A percentile compares a stretch with the other conserved stretches of the same genome.
Conservation (phyloP, 2,113 vertebrate genomes). For the Burhinus oedicnemus region DNA sequence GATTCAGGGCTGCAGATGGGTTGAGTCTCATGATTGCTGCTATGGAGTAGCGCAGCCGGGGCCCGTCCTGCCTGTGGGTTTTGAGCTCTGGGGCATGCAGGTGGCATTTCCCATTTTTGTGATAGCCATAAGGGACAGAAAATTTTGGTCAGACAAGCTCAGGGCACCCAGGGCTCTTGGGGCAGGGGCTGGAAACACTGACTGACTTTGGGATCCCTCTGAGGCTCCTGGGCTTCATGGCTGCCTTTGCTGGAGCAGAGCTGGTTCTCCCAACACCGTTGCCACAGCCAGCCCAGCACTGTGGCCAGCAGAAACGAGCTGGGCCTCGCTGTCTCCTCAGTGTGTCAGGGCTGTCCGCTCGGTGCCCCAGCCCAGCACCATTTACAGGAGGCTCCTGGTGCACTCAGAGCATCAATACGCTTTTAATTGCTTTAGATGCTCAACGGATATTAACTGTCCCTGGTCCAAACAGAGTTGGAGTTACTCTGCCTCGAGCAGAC, state of each 20-base stretch:
- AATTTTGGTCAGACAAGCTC: background rate
- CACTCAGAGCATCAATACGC: fast-evolving
- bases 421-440: background rate
- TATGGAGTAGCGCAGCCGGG: fast-evolving
- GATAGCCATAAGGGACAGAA: background rate
- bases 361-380: background rate
- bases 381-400: fast-evolving
- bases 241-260: background rate
- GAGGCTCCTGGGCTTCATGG: fast-evolving
- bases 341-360: background rate
- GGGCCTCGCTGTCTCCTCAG: fast-evolving
- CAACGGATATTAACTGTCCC: background rate
- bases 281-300: fast-evolving
- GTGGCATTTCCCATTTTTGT: background rate
- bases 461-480: fast-evolving
- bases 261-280: background rate
- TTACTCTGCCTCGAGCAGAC: fast-evolving
- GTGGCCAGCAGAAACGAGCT: fast-evolving
- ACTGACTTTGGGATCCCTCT: background rate
- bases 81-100: background rate
- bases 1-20: background rate
- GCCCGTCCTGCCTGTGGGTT: background rate
- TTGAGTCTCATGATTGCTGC: background rate
- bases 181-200: background rate
- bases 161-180: background rate